Percentiles rank a stretch among this genome's conserved stretches.
Evolutionary conservation across 1,140 invertebrate species (phyloP).

Genomic region (Pomacea maculata): DNA sequence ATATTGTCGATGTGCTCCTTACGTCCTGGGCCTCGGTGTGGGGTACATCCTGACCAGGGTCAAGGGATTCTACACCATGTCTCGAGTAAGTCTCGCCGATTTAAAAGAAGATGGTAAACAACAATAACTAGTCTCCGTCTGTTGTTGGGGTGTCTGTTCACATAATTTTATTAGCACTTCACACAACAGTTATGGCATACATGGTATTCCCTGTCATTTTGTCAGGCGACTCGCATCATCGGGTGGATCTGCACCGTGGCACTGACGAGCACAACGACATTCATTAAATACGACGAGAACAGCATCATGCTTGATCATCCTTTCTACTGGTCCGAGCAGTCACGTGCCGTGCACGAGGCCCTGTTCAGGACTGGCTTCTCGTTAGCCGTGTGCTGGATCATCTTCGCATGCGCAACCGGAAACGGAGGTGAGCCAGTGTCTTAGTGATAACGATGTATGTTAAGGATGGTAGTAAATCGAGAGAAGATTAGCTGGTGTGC

Average conservation of each 20-base stretch:
- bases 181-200: background rate
- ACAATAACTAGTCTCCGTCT: background rate
- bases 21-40: conserved; percentile 68
- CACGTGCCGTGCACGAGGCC: conserved; percentile 9
- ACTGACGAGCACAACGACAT: conserved; percentile 27
- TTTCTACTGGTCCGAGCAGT: conserved; percentile 14
- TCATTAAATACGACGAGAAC: conserved; percentile 34
- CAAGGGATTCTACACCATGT: background rate
- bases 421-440: conserved; percentile 32
- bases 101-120: no score
- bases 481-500: no score
- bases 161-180: no score
- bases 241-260: conserved; percentile 33
- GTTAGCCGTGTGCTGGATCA: conserved; percentile 32
- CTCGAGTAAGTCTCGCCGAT: background rate
- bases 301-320: conserved; percentile 15
- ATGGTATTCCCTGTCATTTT: background rate
- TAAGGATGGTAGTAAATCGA: background rate
- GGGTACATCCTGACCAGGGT: conserved; percentile 62
- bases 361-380: conserved; percentile 12
- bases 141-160: background rate
- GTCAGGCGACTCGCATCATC: conserved; percentile 23
- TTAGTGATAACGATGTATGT: background rate
- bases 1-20: conserved; percentile 68
- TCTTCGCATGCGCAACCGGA: conserved; percentile 41